Conservation (phyloP, 2,113 vertebrate species). For the Menura novaehollandiae region DNA sequence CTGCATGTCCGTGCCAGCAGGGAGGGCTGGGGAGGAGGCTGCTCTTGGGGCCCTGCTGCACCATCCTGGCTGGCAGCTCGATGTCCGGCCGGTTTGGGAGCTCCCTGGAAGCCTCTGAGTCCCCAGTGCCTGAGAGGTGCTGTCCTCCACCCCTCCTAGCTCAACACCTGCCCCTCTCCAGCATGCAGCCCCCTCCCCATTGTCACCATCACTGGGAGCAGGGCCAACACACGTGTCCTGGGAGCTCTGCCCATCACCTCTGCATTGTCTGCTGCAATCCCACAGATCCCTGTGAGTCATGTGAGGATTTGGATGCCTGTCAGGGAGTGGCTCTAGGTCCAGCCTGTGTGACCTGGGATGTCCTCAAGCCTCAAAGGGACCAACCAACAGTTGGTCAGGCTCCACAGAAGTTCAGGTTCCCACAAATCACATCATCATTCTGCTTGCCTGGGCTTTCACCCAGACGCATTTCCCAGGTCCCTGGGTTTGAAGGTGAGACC, state of each 20-base stretch:
- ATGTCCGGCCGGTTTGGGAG: not conserved
- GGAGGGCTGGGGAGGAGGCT: not conserved
- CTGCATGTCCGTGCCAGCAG: not conserved
- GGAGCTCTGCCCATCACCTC: not conserved
- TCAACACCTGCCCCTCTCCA: not conserved
- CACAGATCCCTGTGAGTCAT: not conserved
- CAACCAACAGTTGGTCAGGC: accelerated
- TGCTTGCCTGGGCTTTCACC: not conserved
- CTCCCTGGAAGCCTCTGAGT: not conserved
- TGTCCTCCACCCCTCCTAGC: not conserved
- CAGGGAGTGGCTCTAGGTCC: not conserved
- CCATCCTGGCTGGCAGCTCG: not conserved
- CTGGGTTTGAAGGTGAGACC: not conserved
- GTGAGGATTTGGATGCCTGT: not conserved
- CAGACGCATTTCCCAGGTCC: not conserved
- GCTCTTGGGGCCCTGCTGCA: not conserved
- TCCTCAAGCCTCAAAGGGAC: not conserved
- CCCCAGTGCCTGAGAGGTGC: not conserved
- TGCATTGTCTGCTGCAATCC: not conserved
- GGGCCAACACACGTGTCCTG: not conserved
- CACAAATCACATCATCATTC: not conserved
- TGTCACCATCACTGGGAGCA: not conserved
- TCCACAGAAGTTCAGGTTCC: not conserved
- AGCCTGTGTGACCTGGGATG: not conserved
- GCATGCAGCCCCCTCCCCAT: not conserved